Conservation (phyloP, 2,797 vertebrate genomes). For the Perodicticus potto region DNA sequence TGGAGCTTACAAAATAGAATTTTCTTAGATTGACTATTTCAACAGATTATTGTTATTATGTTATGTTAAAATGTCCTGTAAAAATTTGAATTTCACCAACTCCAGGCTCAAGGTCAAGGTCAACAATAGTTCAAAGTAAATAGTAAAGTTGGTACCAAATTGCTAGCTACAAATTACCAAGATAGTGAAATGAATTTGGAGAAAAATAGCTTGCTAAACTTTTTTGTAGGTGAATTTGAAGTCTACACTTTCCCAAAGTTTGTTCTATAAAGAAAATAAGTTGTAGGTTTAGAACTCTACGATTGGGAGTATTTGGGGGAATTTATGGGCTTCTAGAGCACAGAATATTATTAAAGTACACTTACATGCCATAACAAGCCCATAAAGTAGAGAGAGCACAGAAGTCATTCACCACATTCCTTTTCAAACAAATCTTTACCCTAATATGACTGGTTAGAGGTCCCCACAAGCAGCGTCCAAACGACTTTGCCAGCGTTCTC, state of each 20-base stretch:
- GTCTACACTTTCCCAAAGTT: constrained; percentile 46
- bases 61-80: constrained; percentile 60
- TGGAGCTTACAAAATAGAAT: constrained; percentile 24
- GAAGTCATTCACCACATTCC: not conserved
- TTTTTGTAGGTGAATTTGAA: constrained; percentile 53
- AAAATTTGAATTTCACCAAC: constrained; percentile 71
- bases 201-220: constrained; percentile 39
- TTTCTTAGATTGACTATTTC: constrained; percentile 57
- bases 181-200: constrained; percentile 58
- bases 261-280: constrained; percentile 62
- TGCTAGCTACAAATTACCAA: constrained; percentile 53
- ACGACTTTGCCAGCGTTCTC: not conserved
- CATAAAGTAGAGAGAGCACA: not conserved
- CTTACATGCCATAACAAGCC: not conserved
- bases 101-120: constrained; percentile 62
- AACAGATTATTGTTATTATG: constrained; percentile 58
- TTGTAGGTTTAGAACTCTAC: constrained; percentile 63
- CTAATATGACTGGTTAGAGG: not conserved
- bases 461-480: not conserved
- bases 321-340: constrained; percentile 39
- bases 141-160: constrained; percentile 73
- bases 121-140: constrained; percentile 63
- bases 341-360: constrained; percentile 34
- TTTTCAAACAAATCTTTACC: constrained; percentile 52
- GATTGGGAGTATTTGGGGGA: constrained; percentile 57